These are phyloP conservation scores for Dichetophora obliterata DNA, from an alignment of 2,888 invertebrate genomes.

Conservation along the genomic window DNA sequence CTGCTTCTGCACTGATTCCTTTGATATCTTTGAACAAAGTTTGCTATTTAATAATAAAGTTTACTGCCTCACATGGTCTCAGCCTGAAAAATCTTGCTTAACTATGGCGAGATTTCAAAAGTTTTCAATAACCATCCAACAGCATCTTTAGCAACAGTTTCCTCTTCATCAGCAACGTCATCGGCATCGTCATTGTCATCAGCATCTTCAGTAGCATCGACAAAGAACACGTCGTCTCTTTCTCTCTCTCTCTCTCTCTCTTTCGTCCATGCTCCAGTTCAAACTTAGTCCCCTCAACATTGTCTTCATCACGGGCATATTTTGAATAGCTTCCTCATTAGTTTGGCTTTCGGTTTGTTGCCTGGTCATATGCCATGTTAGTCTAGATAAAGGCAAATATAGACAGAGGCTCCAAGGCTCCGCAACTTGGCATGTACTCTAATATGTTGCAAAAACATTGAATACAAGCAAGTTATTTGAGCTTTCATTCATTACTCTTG, in stretches of 20 bases:
- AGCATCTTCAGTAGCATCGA: not conserved
- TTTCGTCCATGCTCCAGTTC: not conserved
- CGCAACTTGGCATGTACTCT: not conserved
- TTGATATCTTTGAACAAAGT: not conserved
- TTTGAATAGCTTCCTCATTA: conserved; percentile 27
- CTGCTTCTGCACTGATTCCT: not conserved
- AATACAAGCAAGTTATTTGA: not conserved
- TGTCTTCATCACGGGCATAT: conserved; percentile 11
- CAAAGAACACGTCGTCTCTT: not conserved
- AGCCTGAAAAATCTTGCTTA: too few relatives aligned
- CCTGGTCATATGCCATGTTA: not conserved
- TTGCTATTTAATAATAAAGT: not conserved
- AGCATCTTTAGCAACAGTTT: not conserved
- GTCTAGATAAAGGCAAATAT: conserved; percentile 13
- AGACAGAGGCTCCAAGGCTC: not conserved
- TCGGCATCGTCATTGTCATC: not conserved
- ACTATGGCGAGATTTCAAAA: too few relatives aligned
- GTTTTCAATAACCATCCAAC: too few relatives aligned
- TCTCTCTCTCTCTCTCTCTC: not conserved
- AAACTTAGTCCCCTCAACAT: not conserved
- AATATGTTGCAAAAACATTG: not conserved
- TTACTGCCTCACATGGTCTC: not conserved
- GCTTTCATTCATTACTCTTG: too few relatives aligned
- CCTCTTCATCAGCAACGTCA: not conserved
- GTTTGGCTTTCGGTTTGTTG: conserved; percentile 19